Conservation (phyloP, 2,797 vertebrate genomes). For the Stomatorhinus walkeri region DNA sequence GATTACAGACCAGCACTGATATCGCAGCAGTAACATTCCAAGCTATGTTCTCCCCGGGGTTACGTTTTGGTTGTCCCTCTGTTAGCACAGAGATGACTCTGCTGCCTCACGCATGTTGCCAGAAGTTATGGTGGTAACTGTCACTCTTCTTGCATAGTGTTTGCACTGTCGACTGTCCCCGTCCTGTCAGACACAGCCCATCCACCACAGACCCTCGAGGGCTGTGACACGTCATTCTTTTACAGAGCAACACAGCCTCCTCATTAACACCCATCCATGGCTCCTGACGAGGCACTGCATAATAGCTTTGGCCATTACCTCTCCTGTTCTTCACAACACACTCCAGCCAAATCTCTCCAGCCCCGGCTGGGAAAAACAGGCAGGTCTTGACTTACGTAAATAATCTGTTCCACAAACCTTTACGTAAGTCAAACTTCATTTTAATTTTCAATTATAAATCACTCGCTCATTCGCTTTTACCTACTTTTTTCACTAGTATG, state of each 20-base stretch:
- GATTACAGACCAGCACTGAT: background rate
- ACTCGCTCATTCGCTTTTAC: background rate
- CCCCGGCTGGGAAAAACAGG: background rate
- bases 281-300: conserved; percentile 26
- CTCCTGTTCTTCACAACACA: conserved; percentile 20
- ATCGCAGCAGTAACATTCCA: background rate
- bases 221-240: background rate
- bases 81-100: background rate
- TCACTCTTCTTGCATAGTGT: background rate
- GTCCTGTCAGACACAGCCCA: background rate
- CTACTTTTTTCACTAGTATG: background rate
- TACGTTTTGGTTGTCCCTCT: background rate
- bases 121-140: background rate
- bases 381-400: background rate
- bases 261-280: conserved; percentile 35
- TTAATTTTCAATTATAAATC: background rate
- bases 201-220: background rate
- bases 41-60: background rate
- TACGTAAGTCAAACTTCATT: background rate
- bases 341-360: background rate
- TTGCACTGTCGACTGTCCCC: background rate
- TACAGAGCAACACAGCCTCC: conserved; percentile 28
- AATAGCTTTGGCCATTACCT: conserved; percentile 27
- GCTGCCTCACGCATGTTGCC: background rate
- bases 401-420: background rate